A percentile compares a stretch with the other conserved stretches of the same genome.
These are phyloP conservation scores for Eumaeus atala DNA, from an alignment of 1,140 invertebrate genomes.

Conservation along the genomic window DNA sequence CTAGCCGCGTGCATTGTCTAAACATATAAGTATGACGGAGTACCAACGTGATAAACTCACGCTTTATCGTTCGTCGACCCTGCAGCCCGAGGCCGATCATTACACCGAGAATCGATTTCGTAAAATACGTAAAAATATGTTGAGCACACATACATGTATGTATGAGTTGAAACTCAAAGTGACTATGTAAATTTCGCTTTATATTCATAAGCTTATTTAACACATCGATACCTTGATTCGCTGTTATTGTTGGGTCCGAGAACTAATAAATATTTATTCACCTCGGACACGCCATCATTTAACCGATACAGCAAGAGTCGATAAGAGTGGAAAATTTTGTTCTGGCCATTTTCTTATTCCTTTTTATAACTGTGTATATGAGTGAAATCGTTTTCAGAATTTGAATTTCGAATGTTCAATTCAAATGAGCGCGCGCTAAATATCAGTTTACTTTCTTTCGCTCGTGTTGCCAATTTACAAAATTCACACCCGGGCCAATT, in stretches of 20 bases:
- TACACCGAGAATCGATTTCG: constrained; percentile 31
- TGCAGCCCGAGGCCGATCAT: constrained; percentile 24
- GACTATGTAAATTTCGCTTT: constrained; percentile 48
- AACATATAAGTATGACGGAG: constrained; percentile 19
- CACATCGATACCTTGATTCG: constrained; percentile 49
- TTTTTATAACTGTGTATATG: constrained; percentile 23
- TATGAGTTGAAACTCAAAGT: constrained; percentile 34
- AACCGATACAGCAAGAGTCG: constrained; percentile 29
- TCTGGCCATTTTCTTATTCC: constrained; percentile 24
- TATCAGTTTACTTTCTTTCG: constrained; percentile 45
- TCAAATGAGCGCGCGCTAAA: constrained; percentile 38
- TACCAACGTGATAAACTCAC: constrained; percentile 36
- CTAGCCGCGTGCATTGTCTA: constrained; percentile 24
- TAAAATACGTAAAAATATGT: constrained; percentile 37
- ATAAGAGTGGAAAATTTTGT: constrained; percentile 27
- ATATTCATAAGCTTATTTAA: constrained; percentile 54
- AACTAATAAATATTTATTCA: constrained; percentile 60
- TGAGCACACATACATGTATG: constrained; percentile 39
- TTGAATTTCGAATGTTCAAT: constrained; percentile 40
- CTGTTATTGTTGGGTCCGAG: constrained; percentile 47
- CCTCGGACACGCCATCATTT: constrained; percentile 31
- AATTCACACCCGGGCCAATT: constrained; percentile 32
- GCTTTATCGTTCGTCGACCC: constrained; percentile 51
- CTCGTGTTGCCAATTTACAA: constrained; percentile 30
- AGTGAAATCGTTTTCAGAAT: constrained; percentile 44